phyloP scores from a whole-genome alignment of 2,113 vertebrate genomes.

The Rhizomys pruinosus region DNA sequence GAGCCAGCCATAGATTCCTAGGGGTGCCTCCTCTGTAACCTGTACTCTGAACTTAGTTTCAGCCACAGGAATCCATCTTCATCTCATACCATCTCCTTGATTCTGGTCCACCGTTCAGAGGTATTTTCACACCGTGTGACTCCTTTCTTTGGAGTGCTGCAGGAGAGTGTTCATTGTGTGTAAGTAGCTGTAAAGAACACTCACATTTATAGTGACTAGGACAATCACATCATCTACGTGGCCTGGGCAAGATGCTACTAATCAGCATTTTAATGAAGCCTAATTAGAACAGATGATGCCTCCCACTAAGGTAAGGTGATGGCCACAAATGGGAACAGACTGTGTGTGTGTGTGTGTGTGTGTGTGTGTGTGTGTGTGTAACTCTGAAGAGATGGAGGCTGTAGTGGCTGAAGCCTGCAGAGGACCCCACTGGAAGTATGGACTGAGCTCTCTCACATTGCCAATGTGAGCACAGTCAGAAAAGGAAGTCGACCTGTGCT shows the following conservation, averaged over 20 bases:
- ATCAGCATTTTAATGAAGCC: constrained; percentile 87
- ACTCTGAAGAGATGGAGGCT: neutral
- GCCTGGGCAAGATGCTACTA: constrained; percentile 82
- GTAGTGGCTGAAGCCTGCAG: neutral
- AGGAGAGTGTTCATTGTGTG: constrained; percentile 69
- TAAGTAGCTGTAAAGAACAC: constrained; percentile 80
- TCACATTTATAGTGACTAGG: constrained; percentile 78
- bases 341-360: neutral
- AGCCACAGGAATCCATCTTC: neutral
- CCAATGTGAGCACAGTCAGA: neutral
- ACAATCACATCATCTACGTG: constrained; percentile 79
- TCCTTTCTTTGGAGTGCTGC: neutral
- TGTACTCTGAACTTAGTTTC: neutral
- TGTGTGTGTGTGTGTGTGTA: neutral
- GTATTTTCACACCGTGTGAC: neutral
- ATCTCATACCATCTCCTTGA: neutral
- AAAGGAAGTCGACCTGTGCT: neutral
- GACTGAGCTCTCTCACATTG: neutral
- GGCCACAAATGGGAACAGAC: constrained; percentile 85
- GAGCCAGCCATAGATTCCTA: neutral
- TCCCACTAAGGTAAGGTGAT: constrained; percentile 86
- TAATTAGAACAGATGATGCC: constrained; percentile 86
- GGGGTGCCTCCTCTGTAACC: neutral
- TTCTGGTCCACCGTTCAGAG: neutral
- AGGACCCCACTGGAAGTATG: neutral